Base-by-base conservation (phyloP, 2,113 vertebrate genomes). In the Seriola dumerili region DNA sequence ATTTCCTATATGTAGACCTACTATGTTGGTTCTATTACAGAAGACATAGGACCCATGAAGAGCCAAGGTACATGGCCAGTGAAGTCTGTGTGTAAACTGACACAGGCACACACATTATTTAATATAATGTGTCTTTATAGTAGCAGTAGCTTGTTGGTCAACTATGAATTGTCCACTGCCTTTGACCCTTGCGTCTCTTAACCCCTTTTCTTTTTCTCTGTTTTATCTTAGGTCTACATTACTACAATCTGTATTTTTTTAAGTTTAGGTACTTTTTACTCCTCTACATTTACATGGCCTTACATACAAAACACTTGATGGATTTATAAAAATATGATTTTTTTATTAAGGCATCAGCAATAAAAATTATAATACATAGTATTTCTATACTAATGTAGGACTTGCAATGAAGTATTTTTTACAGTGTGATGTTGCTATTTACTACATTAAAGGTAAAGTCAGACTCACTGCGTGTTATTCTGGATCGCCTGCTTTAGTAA, bases 401-500 rank as follows among this genome's bases (percentile, higher is more conserved):
- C 19, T 42, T 66, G 19, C 11, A 10, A 9, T 21, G 1, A 17
- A 16, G 9, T 42, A 58, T 77, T 48, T 40, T 21, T 21, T 12
- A 29, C 14, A 38, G 14, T 62, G 34, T 38, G 11, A 36, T 71
- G 23, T 52, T 68, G 1, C 1, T 67, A 16, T 67, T 40, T n/a
- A 63, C 29, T 76, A 1, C 16, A 57, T n/a, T 71, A 52, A 71
- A 64, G 6, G 17, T 63, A 63, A 69, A 44, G 42, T 62, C 72
- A 57, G 69, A 93, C 93, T 94, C 95, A 99, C 98, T 95, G 96
- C 64, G 93, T 95, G 89, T 94, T 92, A 6, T 95, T 95, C 38
- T 96, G 96, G 85, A 99, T 96, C 0, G 94, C 96, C 89, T 97
- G 97, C 86, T 94, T 96, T 78, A 99, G 94, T 69, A 97, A 96